phyloP scores from a whole-genome alignment of 2,113 vertebrate species.

The Bathybates hornii region DNA sequence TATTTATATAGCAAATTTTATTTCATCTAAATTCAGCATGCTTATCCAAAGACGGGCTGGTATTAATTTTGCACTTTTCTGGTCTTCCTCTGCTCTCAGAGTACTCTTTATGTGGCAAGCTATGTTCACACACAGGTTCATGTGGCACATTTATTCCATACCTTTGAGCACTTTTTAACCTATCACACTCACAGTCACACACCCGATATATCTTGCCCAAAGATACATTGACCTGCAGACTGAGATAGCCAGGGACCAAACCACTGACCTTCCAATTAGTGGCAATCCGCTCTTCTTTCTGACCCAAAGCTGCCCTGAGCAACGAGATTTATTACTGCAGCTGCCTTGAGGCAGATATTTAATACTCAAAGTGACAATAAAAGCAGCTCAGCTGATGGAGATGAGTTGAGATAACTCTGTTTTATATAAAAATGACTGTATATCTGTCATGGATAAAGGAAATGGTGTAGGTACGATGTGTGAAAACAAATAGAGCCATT shows the following conservation, averaged over 20 bases:
- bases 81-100: not conserved
- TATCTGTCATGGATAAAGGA: not conserved
- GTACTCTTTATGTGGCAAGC: not conserved
- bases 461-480: not conserved
- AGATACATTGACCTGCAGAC: not conserved
- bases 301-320: not conserved
- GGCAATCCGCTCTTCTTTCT: not conserved
- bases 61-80: not conserved
- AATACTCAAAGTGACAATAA: not conserved
- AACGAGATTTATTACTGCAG: not conserved
- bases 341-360: not conserved
- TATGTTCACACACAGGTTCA: not conserved
- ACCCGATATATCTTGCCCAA: not conserved
- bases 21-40: not conserved
- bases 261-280: not conserved
- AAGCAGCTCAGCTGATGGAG: not conserved
- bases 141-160: not conserved
- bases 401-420: not conserved
- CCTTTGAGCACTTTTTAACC: not conserved
- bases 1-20: not conserved
- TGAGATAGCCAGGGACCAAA: not conserved
- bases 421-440: not conserved
- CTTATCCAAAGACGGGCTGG: rapidly evolving
- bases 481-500: not conserved
- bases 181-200: not conserved